These are phyloP conservation scores for Orestias chungarensis DNA, from an alignment of 2,797 vertebrate species.

Conservation along the genomic window DNA sequence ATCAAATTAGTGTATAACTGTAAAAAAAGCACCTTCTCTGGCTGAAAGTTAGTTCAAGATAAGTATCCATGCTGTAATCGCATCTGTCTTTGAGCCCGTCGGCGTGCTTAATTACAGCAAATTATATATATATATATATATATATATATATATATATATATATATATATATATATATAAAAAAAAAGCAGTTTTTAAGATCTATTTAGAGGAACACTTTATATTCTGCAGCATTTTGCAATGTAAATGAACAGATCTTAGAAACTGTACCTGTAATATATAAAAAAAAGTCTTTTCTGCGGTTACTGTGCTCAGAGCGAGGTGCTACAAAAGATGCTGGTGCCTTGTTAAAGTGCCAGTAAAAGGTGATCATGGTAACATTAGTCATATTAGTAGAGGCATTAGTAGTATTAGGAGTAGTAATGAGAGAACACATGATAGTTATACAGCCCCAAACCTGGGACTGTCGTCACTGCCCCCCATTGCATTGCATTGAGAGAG, in stretches of 20 bases:
- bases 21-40: neutral
- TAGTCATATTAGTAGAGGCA: slow-evolving; percentile 73
- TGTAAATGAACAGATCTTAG: slow-evolving; percentile 31
- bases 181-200: slow-evolving; percentile 67
- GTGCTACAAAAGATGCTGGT: slow-evolving; percentile 30
- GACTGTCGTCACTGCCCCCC: slow-evolving; percentile 75
- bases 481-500: slow-evolving; percentile 72
- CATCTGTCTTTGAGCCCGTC: slow-evolving; percentile 21
- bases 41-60: slow-evolving; percentile 31
- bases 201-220: neutral
- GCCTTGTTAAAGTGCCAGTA: slow-evolving; percentile 47
- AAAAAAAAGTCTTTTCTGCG: slow-evolving; percentile 37
- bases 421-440: slow-evolving; percentile 35
- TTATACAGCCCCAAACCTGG: slow-evolving; percentile 75
- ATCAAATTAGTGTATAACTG: neutral
- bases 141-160: too few species aligned
- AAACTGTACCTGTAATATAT: slow-evolving; percentile 70
- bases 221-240: neutral
- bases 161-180: too few species aligned
- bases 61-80: slow-evolving; percentile 42
- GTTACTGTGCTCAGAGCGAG: slow-evolving; percentile 43
- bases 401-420: slow-evolving; percentile 1
- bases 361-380: slow-evolving; percentile 64
- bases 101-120: slow-evolving; percentile 39
- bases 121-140: too few species aligned